Base-by-base conservation (phyloP, 1,140 invertebrate genomes). In the Polyergus mexicanus region DNA sequence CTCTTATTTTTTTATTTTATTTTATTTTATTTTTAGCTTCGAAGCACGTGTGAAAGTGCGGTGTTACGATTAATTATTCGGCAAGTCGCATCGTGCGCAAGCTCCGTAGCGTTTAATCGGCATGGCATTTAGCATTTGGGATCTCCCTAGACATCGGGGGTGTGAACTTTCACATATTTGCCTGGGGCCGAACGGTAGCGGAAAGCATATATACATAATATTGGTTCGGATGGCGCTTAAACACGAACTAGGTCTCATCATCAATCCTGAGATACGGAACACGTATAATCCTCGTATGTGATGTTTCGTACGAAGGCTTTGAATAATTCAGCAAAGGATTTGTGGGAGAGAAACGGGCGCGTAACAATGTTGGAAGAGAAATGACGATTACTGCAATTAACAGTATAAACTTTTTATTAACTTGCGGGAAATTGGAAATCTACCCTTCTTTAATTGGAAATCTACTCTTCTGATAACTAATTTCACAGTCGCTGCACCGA, bases 171-270 rank as follows among this genome's bases (percentile, higher is more conserved):
- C 32, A 16, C 47, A 51, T 77, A 85, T 38, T n/a, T 56, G 47
- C n/a, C 28, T 28, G 44, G 25, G 54, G 41, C 16, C 28, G 41
- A 35, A 32, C 7, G n/a, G 63, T 35, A n/a, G 63, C 38, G 13
- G 28, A 72, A 47, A 3, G 6, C 19, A 32, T 58, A n/a, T 44
- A 41, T 58, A 41, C 16, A 71, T 71, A 71, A 83, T 72, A 62
- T 60, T 72, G 68, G 54, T 60, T 74, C 35, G 7, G 22, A 81
- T 72, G 32, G 35, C 19, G 51, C 78, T 81, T 72, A 60, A 72
- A 72, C 51, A 44, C 68, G 68, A 83, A 74, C 78, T 74, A 35
- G 68, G n/a, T 83, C 68, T 81, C 54, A n/a, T 60, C n/a, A 38
- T 66, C 78, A 81, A 60, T 81, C 54, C 66, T 62, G 78, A 74